These are phyloP conservation scores for Etheostoma spectabile DNA, from an alignment of 2,113 vertebrate genomes.

Conservation along the genomic window DNA sequence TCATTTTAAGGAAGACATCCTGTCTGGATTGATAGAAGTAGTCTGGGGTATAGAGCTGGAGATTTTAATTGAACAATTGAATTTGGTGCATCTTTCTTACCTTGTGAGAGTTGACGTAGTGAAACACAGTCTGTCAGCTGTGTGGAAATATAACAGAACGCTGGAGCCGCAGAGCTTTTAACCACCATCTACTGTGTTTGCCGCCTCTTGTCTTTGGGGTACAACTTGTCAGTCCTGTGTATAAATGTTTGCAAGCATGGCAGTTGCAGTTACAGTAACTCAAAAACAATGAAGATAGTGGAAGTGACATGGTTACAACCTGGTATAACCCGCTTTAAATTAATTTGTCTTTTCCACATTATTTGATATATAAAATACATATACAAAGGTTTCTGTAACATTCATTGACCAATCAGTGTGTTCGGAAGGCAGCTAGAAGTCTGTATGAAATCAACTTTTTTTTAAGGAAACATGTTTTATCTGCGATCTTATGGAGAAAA, in stretches of 20 bases:
- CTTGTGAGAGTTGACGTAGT: slow-evolving; percentile 17
- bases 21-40: not conserved
- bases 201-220: not conserved
- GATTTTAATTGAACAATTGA: slow-evolving; percentile 11
- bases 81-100: slow-evolving; percentile 17
- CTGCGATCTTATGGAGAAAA: too few species aligned
- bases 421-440: too few species aligned
- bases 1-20: not conserved
- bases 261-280: not conserved
- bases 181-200: slow-evolving; percentile 4
- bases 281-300: not conserved
- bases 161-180: slow-evolving; percentile 17
- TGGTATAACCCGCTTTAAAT: not conserved
- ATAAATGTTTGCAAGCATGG: not conserved
- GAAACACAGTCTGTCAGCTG: slow-evolving; percentile 45
- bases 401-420: not conserved
- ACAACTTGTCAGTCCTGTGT: not conserved
- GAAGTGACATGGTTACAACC: not conserved
- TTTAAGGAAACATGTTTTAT: too few species aligned
- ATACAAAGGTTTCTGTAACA: not conserved
- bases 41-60: not conserved
- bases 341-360: not conserved
- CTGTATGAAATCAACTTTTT: too few species aligned
- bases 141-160: slow-evolving; percentile 18
- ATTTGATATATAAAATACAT: not conserved